Evolutionary conservation across 2,888 invertebrate genomes (phyloP).

Genomic region (Anoplius nigerrimus): DNA sequence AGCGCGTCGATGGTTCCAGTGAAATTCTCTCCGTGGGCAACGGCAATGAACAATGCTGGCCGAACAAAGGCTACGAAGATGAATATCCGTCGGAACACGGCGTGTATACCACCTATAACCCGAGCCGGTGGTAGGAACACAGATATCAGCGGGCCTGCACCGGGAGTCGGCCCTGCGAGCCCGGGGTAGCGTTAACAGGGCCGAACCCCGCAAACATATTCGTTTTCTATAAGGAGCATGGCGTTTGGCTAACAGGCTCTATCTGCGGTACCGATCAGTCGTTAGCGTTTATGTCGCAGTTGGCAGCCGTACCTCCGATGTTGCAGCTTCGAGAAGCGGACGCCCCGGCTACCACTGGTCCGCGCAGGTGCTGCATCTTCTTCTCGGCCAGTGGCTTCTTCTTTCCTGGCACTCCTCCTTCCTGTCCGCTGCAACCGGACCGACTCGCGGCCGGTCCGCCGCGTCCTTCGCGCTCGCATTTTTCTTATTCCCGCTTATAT

Average conservation of each 20-base stretch:
- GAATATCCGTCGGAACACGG: slow-evolving; percentile 49
- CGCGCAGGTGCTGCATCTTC: slow-evolving; percentile 38
- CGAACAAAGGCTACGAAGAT: slow-evolving; percentile 45
- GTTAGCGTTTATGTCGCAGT: slow-evolving; percentile 62
- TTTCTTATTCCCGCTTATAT: slow-evolving; percentile 2
- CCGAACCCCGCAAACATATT: slow-evolving; percentile 61
- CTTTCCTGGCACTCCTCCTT: slow-evolving; percentile 3
- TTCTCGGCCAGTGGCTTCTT: slow-evolving; percentile 25
- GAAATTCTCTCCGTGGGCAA: slow-evolving; percentile 39
- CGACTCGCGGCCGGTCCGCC: neutral
- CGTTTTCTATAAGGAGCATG: slow-evolving; percentile 64
- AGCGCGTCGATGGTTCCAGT: slow-evolving; percentile 30
- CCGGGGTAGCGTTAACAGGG: slow-evolving; percentile 43
- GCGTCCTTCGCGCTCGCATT: slow-evolving; percentile 5
- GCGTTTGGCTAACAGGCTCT: slow-evolving; percentile 66
- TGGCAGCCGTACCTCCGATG: slow-evolving; percentile 41
- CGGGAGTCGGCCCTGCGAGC: slow-evolving; percentile 1
- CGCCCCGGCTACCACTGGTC: slow-evolving; percentile 25
- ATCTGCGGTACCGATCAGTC: slow-evolving; percentile 64
- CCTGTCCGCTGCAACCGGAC: neutral
- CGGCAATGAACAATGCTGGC: slow-evolving; percentile 40
- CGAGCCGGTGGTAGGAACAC: slow-evolving; percentile 42
- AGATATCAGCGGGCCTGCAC: slow-evolving; percentile 56
- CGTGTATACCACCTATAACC: slow-evolving; percentile 36
- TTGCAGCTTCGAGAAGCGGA: slow-evolving; percentile 15